A percentile compares a stretch with the other conserved stretches of the same genome.
These are phyloP conservation scores for Crocidura indochinensis DNA, from an alignment of 2,797 vertebrate species.

Conservation along the genomic window DNA sequence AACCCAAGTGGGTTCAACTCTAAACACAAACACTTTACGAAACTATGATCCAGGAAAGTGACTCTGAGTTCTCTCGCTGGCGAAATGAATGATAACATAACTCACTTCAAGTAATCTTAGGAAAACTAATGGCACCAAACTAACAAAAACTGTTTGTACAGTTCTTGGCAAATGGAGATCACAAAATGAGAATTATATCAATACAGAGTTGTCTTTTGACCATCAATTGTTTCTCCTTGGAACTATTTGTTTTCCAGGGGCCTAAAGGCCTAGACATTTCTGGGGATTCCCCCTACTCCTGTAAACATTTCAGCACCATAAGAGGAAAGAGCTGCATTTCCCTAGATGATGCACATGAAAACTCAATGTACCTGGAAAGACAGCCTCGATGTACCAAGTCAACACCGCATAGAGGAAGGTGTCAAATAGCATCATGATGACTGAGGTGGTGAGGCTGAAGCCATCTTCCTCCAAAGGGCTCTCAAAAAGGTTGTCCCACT, in stretches of 20 bases:
- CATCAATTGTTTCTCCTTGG: neutral
- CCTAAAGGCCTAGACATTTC: neutral
- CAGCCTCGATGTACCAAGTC: constrained; percentile 99
- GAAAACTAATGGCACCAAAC: constrained; percentile 7
- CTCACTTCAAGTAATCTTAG: neutral
- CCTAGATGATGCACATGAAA: neutral
- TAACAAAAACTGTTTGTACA: neutral
- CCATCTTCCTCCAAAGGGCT: constrained; percentile 95
- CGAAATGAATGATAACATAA: neutral
- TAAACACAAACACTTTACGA: neutral
- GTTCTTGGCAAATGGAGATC: neutral
- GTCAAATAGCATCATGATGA: constrained; percentile 97
- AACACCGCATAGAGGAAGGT: constrained; percentile 95
- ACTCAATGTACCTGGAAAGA: constrained; percentile 95
- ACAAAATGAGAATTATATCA: fast-evolving
- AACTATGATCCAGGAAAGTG: neutral
- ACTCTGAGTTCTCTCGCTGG: neutral
- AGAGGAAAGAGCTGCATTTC: neutral
- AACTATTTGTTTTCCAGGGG: neutral
- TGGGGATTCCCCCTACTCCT: neutral
- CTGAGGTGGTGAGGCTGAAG: constrained; percentile 96
- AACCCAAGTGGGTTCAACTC: neutral
- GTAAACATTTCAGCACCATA: neutral
- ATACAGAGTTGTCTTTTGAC: neutral
- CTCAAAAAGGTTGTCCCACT: constrained; percentile 97